phyloP scores from a whole-genome alignment of 1,140 invertebrate species.

The Trialeurodes vaporariorum region DNA sequence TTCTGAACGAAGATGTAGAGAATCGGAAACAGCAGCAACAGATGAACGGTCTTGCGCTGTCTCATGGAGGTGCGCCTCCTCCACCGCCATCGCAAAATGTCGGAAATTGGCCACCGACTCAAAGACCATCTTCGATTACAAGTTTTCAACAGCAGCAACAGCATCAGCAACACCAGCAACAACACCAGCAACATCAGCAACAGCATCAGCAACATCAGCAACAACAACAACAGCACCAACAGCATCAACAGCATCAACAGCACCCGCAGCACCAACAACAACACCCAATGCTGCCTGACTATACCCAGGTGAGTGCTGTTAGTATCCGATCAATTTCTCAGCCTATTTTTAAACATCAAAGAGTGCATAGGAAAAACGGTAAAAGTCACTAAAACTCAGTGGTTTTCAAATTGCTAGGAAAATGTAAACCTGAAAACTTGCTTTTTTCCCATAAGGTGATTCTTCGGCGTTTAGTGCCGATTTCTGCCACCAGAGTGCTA shows the following conservation, averaged over 20 bases:
- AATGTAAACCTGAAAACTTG: too few relatives aligned
- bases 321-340: too few relatives aligned
- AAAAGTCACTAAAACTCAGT: too few relatives aligned
- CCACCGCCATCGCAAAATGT: neutral
- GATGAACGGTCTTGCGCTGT: conserved; percentile 21
- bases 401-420: too few relatives aligned
- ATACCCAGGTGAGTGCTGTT: conserved; percentile 40
- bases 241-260: conserved; percentile 19
- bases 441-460: too few relatives aligned
- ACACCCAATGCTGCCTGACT: conserved; percentile 38
- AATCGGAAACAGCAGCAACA: conserved; percentile 38
- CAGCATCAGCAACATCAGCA: conserved; percentile 21
- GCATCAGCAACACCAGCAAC: conserved; percentile 20
- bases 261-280: conserved; percentile 20
- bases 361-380: too few relatives aligned
- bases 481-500: too few relatives aligned
- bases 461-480: too few relatives aligned
- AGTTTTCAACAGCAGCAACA: conserved; percentile 21
- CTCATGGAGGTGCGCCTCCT: neutral
- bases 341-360: too few relatives aligned
- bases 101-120: neutral
- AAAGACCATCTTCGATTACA: neutral
- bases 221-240: conserved; percentile 20
- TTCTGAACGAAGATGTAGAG: conserved; percentile 71
- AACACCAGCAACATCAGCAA: conserved; percentile 16